Evolutionary conservation across 2,888 invertebrate genomes (phyloP), one percentile per base, ranked within the genome.

Genomic region (Ochropleura leucogaster): DNA sequence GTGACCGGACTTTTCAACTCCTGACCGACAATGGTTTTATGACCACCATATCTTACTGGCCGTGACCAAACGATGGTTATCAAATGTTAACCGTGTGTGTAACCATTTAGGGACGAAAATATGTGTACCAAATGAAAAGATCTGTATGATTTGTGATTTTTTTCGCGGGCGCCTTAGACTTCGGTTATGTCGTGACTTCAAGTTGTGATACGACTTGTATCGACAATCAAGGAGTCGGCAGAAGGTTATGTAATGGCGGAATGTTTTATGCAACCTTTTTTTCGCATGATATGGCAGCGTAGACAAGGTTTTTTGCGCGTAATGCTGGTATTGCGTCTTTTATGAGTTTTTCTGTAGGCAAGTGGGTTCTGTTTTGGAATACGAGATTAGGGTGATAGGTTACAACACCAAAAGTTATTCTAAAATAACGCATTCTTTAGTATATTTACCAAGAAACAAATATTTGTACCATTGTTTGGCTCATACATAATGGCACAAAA

Each of bases 1-100:
- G 87, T 87, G 88, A 89, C 88, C 82, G 70, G 78, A 87, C 87
- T 80, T 79, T 90, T 90, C 88, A 84, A 89, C 89, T 88, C 83
- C 88, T 87, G 88, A 87, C 91, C 86, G 88, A 89, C 89, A 83
- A 87, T 87, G 89, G 89, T 88, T 90, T 91, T 90, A 91, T 82
- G 89, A 86, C 89, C 79, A 73, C 80, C 84, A 88, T 87, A 88
- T 89, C 80, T 83, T 84, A 80, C 80, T 83, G 83, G 83, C 88
- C 91, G 91, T 91, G 91, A 91, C 90, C 85, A 84, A 66, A 67
- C 74, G 87, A 88, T 89, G 76, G 60, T 87, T 88, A 90, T 90
- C 90, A 84, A 72, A 82, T 63, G 72, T 77, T 75, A 84, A 75
- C 79, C 83, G 83, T 80, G 77, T 84, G 82, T 84, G 79, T 74